phyloP scores from a whole-genome alignment of 2,888 invertebrate genomes.

The Tipula helvola region DNA sequence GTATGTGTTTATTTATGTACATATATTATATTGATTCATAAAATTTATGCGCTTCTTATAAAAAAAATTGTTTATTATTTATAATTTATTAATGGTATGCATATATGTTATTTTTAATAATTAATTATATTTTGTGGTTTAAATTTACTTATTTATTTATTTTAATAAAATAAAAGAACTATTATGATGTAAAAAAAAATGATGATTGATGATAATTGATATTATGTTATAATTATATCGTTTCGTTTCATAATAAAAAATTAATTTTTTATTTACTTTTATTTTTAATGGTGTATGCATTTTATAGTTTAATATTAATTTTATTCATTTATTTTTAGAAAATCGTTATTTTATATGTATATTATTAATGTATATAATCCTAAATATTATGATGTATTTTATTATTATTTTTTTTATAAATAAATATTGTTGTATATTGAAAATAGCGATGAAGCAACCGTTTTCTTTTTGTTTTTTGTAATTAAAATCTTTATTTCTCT shows the following conservation, averaged over 20 bases:
- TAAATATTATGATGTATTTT: neutral
- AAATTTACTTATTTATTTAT: neutral
- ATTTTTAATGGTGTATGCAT: neutral
- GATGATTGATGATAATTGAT: neutral
- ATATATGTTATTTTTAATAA: neutral
- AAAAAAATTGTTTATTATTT: neutral
- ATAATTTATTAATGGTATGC: neutral
- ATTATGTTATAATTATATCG: neutral
- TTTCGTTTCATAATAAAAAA: neutral
- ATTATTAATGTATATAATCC: neutral
- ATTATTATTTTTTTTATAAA: neutral
- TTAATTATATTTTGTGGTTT: neutral
- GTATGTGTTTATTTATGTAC: too few species aligned
- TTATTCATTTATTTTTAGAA: neutral
- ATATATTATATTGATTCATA: neutral
- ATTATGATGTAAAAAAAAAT: neutral
- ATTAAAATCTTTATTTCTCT: neutral
- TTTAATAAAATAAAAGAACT: neutral
- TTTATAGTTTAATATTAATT: neutral
- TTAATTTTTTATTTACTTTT: neutral
- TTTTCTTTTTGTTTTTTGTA: neutral
- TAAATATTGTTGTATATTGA: constrained; percentile 4
- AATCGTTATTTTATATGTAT: neutral
- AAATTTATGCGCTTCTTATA: neutral
- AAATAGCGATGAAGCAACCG: neutral